phyloP scores from a whole-genome alignment of 2,113 vertebrate species.

The Sylvietta virens region DNA sequence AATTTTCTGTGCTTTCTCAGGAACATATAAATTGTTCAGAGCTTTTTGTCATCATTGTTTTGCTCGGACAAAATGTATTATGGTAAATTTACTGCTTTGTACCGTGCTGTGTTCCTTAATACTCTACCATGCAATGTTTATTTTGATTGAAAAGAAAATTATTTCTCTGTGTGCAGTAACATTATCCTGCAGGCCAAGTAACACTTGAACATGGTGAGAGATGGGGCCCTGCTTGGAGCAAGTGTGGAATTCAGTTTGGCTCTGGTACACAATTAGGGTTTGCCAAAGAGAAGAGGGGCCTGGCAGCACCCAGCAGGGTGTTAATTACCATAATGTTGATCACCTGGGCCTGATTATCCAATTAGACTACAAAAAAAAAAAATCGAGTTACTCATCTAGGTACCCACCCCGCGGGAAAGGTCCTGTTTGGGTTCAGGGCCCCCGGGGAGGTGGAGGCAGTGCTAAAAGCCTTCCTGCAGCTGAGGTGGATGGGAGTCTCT shows the following conservation, averaged over 20 bases:
- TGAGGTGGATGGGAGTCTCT: no score
- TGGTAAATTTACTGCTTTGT: not conserved
- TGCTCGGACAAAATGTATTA: not conserved
- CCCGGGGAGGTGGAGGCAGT: no score
- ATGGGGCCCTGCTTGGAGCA: not conserved
- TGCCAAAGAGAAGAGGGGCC: not conserved
- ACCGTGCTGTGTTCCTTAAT: not conserved
- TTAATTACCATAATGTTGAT: not conserved
- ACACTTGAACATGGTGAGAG: not conserved
- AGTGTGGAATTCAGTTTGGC: not conserved
- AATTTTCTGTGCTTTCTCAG: not conserved
- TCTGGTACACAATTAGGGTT: not conserved
- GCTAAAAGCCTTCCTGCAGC: not conserved
- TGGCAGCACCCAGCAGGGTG: not conserved
- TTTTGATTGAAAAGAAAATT: not conserved
- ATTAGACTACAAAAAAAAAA: no score
- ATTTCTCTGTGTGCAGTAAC: not conserved
- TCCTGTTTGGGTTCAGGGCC: not conserved
- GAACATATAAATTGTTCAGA: not conserved
- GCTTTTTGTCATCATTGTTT: constrained; percentile 6
- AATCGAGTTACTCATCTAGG: fast-evolving
- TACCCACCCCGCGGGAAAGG: not conserved
- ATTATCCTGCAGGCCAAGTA: not conserved
- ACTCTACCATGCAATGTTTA: not conserved
- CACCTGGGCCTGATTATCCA: not conserved